These are phyloP conservation scores for Toxonevra muliebris DNA, from an alignment of 2,888 invertebrate species.

Conservation along the genomic window DNA sequence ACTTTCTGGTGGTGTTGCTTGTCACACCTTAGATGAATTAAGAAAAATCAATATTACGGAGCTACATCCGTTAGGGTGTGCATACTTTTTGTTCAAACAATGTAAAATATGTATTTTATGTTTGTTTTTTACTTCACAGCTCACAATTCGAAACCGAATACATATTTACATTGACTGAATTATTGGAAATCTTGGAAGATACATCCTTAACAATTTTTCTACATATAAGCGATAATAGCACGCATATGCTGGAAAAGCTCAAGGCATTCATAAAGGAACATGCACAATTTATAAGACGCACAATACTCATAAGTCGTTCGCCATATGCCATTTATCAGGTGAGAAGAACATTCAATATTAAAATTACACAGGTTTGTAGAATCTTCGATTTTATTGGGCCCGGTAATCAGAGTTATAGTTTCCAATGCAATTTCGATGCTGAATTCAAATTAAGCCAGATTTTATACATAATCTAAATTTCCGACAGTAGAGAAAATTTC, in stretches of 20 bases:
- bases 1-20: slow-evolving; percentile 50
- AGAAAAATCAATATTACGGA: slow-evolving; percentile 62
- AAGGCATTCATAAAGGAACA: slow-evolving; percentile 53
- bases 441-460: too few relatives aligned
- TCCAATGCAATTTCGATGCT: too few relatives aligned
- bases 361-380: background rate
- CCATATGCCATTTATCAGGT: slow-evolving; percentile 64
- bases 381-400: background rate
- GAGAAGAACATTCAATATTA: slow-evolving; percentile 4
- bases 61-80: slow-evolving; percentile 63
- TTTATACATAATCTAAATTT: too few relatives aligned
- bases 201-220: slow-evolving; percentile 58
- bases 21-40: slow-evolving; percentile 54
- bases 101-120: background rate
- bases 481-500: too few relatives aligned
- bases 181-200: slow-evolving; percentile 57
- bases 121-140: slow-evolving; percentile 41
- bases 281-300: slow-evolving; percentile 55
- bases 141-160: slow-evolving; percentile 62
- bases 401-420: too few relatives aligned
- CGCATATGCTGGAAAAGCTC: slow-evolving; percentile 58
- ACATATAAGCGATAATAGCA: slow-evolving; percentile 58
- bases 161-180: slow-evolving; percentile 56
- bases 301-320: slow-evolving; percentile 61
- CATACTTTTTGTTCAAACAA: background rate